Base-by-base conservation (phyloP, 1,140 invertebrate genomes). In the Maconellicoccus hirsutus region DNA sequence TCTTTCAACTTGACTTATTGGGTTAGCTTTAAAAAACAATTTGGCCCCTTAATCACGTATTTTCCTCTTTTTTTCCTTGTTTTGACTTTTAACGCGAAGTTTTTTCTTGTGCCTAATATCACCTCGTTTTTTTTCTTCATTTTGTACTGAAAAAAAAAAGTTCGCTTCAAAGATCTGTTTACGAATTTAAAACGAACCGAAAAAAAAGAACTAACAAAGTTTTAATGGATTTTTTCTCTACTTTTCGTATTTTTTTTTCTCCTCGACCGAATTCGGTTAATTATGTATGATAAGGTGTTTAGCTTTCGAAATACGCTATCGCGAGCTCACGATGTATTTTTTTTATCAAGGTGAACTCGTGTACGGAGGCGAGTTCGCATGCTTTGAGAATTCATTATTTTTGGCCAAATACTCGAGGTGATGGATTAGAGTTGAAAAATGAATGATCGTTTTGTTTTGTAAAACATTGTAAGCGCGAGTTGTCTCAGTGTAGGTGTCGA, bases 41-140 rank as follows among this genome's bases (percentile, higher is more conserved):
- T 66, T 66, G 21, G 61, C 25, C 25, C 25, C 61, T 66, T 66
- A 66, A 26, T 66, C 25, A 26, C 21, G 61, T 66, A 66, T 66
- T 66, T 66, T 66, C 61, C 61, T 26, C 25, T 66, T 66, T 66
- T 59, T 66, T 66, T 66, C 21, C 61, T 23, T 66, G 61, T 66
- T 25, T 26, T 26, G 25, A 66, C 61, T 66, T 66, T 66, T 66
- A 66, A 23, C 61, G 16, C 61, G 22, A 66, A 66, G 22, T 26
- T 26, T 66, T 23, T 26, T 66, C 61, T 23, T 66, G 10, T 66
- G 22, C 61, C 25, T 23, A 66, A 66, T 26, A 52, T 52, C 42
- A 52, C 10, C 61, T 66, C 25, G 52, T 19, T 66, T 66, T 66
- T 66, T 26, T 66, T 25, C 25, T 23, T 25, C 21, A 52, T 66